A percentile compares a stretch with the other conserved stretches of the same genome.
Conservation (phyloP, 1,140 invertebrate genomes). For the Cephus cinctus region DNA sequence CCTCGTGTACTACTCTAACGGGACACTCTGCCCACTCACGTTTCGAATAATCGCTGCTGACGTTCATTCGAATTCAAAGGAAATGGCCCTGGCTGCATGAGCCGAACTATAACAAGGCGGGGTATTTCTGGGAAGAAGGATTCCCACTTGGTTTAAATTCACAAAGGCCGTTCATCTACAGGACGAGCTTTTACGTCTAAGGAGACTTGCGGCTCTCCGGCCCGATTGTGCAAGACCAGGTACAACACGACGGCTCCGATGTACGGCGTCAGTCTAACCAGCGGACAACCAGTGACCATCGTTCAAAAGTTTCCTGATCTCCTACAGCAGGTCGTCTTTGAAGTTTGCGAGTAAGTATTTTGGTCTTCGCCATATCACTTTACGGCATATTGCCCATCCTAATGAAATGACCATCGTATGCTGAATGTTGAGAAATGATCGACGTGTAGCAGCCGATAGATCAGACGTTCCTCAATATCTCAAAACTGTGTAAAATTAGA, state of each 20-base stretch:
- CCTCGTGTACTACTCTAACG: constrained; percentile 43
- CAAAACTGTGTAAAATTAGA: too few species aligned
- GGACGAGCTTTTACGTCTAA: constrained; percentile 48
- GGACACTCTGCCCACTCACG: constrained; percentile 40
- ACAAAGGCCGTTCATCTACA: constrained; percentile 19
- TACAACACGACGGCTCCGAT: constrained; percentile 92
- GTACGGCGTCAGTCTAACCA: constrained; percentile 89
- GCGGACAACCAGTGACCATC: constrained; percentile 88
- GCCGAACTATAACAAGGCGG: too few species aligned
- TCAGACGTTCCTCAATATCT: too few species aligned
- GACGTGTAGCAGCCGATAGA: too few species aligned
- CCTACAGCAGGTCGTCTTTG: constrained; percentile 90
- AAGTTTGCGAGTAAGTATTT: constrained; percentile 65
- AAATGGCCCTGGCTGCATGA: too few species aligned
- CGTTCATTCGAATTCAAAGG: constrained; percentile 18
- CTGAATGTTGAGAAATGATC: too few species aligned
- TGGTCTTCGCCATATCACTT: too few species aligned
- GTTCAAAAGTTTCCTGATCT: constrained; percentile 93
- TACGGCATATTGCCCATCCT: too few species aligned
- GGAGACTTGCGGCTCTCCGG: constrained; percentile 64
- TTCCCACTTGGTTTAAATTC: too few species aligned
- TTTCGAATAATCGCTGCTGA: constrained; percentile 33
- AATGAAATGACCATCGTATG: too few species aligned
- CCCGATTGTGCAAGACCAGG: constrained; percentile 79
- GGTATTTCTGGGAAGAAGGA: too few species aligned